A percentile compares a stretch with the other conserved stretches of the same genome.
phyloP scores from a whole-genome alignment of 2,888 invertebrate species.

The Plebejus anna region DNA sequence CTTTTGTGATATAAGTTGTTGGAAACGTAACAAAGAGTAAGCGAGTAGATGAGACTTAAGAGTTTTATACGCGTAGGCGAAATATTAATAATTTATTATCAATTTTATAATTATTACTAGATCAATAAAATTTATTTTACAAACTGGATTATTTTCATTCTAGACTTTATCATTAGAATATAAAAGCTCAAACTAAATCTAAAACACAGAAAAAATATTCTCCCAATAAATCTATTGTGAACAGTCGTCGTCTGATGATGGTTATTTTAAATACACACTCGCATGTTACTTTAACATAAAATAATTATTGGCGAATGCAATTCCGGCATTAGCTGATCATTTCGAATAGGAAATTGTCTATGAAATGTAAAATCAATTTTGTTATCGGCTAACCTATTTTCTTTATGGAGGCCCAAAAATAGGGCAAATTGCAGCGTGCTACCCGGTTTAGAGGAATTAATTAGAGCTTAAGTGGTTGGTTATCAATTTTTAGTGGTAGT shows the following conservation, averaged over 20 bases:
- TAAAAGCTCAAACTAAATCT: no score
- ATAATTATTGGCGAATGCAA: constrained; percentile 16
- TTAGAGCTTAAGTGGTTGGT: background rate
- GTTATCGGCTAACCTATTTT: constrained; percentile 16
- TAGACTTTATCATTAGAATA: background rate
- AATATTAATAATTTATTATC: no score
- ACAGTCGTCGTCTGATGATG: background rate
- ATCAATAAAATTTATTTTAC: background rate
- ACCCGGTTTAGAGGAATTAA: background rate
- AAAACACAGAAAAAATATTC: no score
- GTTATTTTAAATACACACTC: constrained; percentile 5
- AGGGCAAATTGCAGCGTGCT: constrained; percentile 26
- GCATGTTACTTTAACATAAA: constrained; percentile 15
- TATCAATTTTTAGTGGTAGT: background rate
- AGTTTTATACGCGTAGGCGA: no score
- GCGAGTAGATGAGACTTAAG: background rate
- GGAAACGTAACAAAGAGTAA: background rate
- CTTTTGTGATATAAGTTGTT: constrained; percentile 10
- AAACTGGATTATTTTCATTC: background rate
- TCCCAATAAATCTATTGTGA: background rate
- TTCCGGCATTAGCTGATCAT: constrained; percentile 17
- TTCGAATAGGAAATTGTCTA: constrained; percentile 11
- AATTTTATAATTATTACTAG: background rate
- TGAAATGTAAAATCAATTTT: constrained; percentile 21
- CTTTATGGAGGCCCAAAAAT: constrained; percentile 9